phyloP scores from a whole-genome alignment of 2,113 vertebrate genomes.

The Ceyx margarethae region DNA sequence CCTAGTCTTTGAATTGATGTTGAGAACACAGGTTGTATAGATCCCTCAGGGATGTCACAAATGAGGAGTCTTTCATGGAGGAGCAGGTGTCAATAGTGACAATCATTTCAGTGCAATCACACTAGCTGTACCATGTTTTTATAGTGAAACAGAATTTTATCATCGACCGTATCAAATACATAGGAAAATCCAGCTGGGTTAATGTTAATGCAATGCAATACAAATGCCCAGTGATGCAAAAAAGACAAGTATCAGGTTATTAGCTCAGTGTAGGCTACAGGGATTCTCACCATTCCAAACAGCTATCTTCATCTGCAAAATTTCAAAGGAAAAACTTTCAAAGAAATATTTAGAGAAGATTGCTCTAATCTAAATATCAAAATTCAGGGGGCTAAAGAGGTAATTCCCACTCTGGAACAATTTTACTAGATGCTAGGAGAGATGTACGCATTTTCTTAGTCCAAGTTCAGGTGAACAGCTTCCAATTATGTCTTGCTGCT shows the following conservation, averaged over 20 bases:
- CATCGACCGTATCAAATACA: slow-evolving; percentile 52
- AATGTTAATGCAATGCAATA: slow-evolving; percentile 28
- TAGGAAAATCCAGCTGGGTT: slow-evolving; percentile 56
- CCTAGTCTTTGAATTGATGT: slow-evolving; percentile 37
- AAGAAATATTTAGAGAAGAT: background rate
- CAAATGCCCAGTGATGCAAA: background rate
- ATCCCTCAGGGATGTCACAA: slow-evolving; percentile 43
- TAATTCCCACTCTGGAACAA: background rate
- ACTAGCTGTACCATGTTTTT: slow-evolving; percentile 47
- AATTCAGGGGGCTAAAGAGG: background rate
- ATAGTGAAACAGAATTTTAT: slow-evolving; percentile 58
- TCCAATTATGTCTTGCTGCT: background rate
- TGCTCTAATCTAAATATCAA: background rate
- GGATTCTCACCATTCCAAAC: background rate
- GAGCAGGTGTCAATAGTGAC: slow-evolving; percentile 65
- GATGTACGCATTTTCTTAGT: background rate
- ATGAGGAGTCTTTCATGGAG: slow-evolving; percentile 43
- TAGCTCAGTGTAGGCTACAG: background rate
- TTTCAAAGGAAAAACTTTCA: background rate
- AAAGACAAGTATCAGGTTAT: background rate
- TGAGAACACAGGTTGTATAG: slow-evolving; percentile 1
- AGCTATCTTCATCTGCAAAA: background rate
- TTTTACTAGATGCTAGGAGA: background rate
- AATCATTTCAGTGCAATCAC: slow-evolving; percentile 46
- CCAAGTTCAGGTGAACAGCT: background rate